These are phyloP conservation scores for Acanthosepion esculentum DNA, from an alignment of 2,888 invertebrate species.

Conservation along the genomic window DNA sequence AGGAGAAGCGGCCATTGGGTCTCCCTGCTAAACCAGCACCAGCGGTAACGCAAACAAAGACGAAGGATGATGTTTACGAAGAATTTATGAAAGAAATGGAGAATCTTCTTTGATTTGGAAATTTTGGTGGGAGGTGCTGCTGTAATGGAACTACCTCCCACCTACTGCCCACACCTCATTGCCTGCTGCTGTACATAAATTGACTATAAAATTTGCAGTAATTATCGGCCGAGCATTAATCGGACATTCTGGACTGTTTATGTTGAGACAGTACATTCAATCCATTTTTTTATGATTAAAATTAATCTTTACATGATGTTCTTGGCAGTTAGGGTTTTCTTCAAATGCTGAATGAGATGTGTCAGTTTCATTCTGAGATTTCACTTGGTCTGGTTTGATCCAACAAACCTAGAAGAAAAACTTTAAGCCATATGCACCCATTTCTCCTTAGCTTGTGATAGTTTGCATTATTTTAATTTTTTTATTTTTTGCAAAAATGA, in stretches of 20 bases:
- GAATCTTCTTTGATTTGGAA: slow-evolving; percentile 83
- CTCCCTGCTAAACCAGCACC: slow-evolving; percentile 58
- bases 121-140: background rate
- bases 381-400: no score
- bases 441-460: no score
- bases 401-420: no score
- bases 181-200: background rate
- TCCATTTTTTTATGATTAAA: background rate
- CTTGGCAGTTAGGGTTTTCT: no score
- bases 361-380: no score
- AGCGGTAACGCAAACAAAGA: slow-evolving; percentile 74
- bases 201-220: background rate
- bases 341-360: no score
- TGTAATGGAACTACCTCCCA: background rate
- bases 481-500: no score
- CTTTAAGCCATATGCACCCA: no score
- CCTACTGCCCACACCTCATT: background rate
- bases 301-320: background rate
- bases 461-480: no score
- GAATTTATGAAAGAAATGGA: slow-evolving; percentile 99
- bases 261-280: background rate
- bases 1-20: slow-evolving; percentile 60
- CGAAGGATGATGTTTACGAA: slow-evolving; percentile 98
- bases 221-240: background rate
- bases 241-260: background rate